Percentiles rank a stretch among this genome's conserved stretches.
phyloP scores from a whole-genome alignment of 53 echinoderm and acorn worm species.

The Luidia sarsii region DNA sequence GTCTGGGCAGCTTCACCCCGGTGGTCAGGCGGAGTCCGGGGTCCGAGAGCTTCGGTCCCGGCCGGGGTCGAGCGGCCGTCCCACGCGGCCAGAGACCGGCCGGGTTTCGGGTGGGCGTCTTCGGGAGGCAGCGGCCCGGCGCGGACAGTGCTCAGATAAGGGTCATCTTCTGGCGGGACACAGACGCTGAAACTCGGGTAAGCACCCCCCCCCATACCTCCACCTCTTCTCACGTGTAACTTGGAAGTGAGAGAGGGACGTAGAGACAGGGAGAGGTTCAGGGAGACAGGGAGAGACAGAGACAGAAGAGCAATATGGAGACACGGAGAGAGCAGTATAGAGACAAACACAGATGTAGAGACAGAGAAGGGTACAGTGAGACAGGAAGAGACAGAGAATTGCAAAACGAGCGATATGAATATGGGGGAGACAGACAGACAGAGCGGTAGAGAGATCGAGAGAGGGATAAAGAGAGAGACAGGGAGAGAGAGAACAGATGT shows the following conservation, averaged over 20 bases:
- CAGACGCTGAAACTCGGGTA: constrained; percentile 32
- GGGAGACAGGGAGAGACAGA: too few relatives aligned
- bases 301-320: not conserved
- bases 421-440: too few relatives aligned
- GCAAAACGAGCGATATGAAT: too few relatives aligned
- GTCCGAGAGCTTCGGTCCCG: not conserved
- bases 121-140: constrained; percentile 7
- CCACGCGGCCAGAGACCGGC: not conserved
- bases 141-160: constrained; percentile 35
- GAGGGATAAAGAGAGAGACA: too few relatives aligned
- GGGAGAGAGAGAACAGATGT: too few relatives aligned
- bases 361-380: too few relatives aligned
- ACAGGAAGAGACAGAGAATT: too few relatives aligned
- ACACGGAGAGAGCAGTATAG: too few relatives aligned
- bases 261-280: too few relatives aligned
- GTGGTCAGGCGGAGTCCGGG: not conserved
- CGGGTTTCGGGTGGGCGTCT: constrained; percentile 34
- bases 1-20: constrained; percentile 29
- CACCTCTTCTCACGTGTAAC: not conserved
- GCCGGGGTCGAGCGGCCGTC: not conserved
- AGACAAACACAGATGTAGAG: too few relatives aligned
- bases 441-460: too few relatives aligned
- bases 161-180: constrained; percentile 50
- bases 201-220: too few relatives aligned
- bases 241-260: not conserved